Conservation (phyloP, 2,113 vertebrate genomes). For the Pangasianodon gigas region DNA sequence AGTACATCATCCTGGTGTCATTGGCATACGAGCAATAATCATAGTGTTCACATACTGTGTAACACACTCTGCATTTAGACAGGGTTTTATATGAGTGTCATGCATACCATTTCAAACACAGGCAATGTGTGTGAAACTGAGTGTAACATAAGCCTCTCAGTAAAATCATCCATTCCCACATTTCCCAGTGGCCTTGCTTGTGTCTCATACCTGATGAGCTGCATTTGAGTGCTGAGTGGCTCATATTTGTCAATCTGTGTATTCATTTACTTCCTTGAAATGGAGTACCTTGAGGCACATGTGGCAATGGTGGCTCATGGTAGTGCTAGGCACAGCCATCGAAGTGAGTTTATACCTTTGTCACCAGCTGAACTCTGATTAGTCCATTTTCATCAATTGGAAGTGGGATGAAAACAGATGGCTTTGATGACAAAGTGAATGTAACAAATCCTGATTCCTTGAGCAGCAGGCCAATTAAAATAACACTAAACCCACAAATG, state of each 20-base stretch:
- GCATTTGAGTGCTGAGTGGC: not conserved
- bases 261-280: slow-evolving; percentile 28
- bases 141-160: too few species aligned
- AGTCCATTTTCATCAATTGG: slow-evolving; percentile 41
- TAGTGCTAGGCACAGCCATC: not conserved
- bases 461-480: slow-evolving; percentile 48
- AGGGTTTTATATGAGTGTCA: not conserved
- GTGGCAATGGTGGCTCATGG: not conserved
- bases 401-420: slow-evolving; percentile 51
- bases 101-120: not conserved
- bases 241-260: not conserved
- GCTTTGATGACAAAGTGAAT: slow-evolving; percentile 35
- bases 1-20: not conserved
- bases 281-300: slow-evolving; percentile 6
- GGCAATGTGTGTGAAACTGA: not conserved
- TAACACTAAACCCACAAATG: slow-evolving; percentile 10
- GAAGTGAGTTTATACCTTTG: slow-evolving; percentile 21
- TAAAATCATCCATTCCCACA: not conserved
- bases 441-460: slow-evolving; percentile 48
- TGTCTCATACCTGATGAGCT: slow-evolving; percentile 1
- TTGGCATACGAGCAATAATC: not conserved
- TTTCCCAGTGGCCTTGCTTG: not conserved
- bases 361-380: slow-evolving; percentile 49
- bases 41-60: not conserved
- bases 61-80: not conserved